Evolutionary conservation across 2,888 invertebrate genomes (phyloP), one percentile per base, ranked within the genome.

Genomic region (Spodoptera littoralis): DNA sequence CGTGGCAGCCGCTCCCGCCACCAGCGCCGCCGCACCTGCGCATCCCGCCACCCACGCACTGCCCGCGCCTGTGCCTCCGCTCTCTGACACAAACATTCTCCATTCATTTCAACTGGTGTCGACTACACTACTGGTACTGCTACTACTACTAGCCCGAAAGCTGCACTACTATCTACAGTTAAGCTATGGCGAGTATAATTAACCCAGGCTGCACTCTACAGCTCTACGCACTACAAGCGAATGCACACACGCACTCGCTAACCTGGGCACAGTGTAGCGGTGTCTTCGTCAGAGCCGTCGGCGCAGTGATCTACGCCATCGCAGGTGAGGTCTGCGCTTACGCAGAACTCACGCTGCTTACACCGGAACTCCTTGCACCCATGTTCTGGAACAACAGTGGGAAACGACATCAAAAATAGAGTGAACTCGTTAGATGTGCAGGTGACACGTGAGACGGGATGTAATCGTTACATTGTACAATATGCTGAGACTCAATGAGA

Each of bases 221-320:
- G 36, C 36, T 36, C 36, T 36, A 9, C 6, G 36, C 36, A 36
- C 36, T 36, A 36, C 36, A 36, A 6, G 9, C 36, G 36, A 36
- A 36, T 36, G 36, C 36, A 9, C 36, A 36, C 36, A 36, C 36
- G 9, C 36, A 36, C 36, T 22, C 0, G 30, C 76, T 73, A 92
- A 98, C 98, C 97, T 91, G 97, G 97, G 95, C 99, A 99, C 80
- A 97, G 95, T 70, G 97, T 96, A 84, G 97, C 97, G 85, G 97
- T 96, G 80, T 97, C 97, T 93, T 99, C 99, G 88, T 99, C 99
- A 54, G 98, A 98, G 75, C 97, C 98, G 91, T 99, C 98, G 54
- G 97, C 98, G 90, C 99, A 99, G 92, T 99, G 98, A 93, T 98
- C 98, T 75, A 98, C 97, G 64, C 97, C 97, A 93, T 99, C 99